Base-by-base conservation (phyloP, 2,797 vertebrate genomes). In the Brotula barbata region DNA sequence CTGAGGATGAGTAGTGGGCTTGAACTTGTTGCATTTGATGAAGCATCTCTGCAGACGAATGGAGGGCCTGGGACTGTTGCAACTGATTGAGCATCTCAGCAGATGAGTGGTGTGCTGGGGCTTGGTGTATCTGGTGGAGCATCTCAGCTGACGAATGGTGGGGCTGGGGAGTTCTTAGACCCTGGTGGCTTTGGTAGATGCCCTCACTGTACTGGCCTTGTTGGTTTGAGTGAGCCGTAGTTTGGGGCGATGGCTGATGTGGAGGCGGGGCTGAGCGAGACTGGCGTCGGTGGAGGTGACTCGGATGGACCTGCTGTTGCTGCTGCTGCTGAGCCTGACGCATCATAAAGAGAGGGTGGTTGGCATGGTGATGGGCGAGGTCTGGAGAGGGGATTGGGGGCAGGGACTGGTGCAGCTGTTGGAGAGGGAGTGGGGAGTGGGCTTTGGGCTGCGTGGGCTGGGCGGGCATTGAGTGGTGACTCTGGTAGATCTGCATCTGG, bases 351-450 rank as follows among this genome's bases (percentile, higher is more conserved):
- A 90, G 55, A 12, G 82, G 71, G 42, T 89, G 89, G 73, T 85
- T 83, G 13, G 71, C 5, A 10, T 77, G 72, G 16, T 72, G 77
- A 33, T 85, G 77, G 43, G 63, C 20, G 12, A 88, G 68, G 39
- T 92, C 91, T 33, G 88, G 82, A 37, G 89, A 89, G 0, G 87
- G 87, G 11, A 92, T 58, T 0, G 88, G 87, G 2, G 91, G 91
- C 68, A 92, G 70, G 39, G 91, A 92, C 65, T 91, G 91, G 71
- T 90, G 91, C 39, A 88, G 80, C n/a, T 90, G 90, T 50, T 90
- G 90, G 14, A 86, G 76, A 31, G 82, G 69, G 31, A 88, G 73
- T 14, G 88, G 89, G 1, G 87, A 85, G 56, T 80, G 83, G 41
- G 80, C 22, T 45, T 86, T 83, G 62, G 84, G 87, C 17, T 85